phyloP scores from a whole-genome alignment of 2,113 vertebrate genomes.

The Myrmecobius fasciatus region DNA sequence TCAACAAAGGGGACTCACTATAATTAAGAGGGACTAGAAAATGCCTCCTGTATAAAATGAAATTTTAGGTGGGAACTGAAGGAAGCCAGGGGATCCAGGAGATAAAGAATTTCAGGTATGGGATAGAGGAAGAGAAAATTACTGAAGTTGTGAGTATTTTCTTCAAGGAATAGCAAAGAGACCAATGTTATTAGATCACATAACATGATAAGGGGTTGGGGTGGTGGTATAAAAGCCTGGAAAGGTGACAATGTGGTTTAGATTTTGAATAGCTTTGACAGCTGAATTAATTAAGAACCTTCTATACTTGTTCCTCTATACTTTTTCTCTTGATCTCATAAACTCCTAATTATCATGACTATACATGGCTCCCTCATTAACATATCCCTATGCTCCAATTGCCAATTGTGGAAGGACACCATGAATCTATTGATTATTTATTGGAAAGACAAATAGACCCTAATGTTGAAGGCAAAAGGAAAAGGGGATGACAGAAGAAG shows the following conservation, averaged over 20 bases:
- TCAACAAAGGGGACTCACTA: not conserved
- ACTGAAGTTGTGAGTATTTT: not conserved
- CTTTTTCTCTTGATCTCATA: not conserved
- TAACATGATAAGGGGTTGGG: not conserved
- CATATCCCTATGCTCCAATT: not conserved
- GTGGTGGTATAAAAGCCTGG: not conserved
- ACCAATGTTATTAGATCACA: not conserved
- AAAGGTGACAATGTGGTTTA: not conserved
- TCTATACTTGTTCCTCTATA: not conserved
- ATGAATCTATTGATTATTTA: not conserved
- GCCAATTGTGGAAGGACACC: not conserved
- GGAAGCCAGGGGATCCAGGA: not conserved
- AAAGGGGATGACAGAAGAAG: too few relatives aligned
- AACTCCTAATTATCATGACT: not conserved
- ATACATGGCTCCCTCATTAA: not conserved
- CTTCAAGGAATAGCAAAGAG: not conserved
- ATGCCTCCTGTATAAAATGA: not conserved
- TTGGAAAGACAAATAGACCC: not conserved
- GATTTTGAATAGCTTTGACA: not conserved
- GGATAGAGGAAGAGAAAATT: not conserved
- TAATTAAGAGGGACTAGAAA: not conserved
- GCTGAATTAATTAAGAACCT: not conserved
- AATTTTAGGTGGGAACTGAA: not conserved
- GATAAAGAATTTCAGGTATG: not conserved
- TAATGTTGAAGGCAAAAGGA: too few relatives aligned